Evolutionary conservation across 2,888 invertebrate genomes (phyloP), one percentile per base, ranked within the genome.

Genomic region (Ectemnius continuus): DNA sequence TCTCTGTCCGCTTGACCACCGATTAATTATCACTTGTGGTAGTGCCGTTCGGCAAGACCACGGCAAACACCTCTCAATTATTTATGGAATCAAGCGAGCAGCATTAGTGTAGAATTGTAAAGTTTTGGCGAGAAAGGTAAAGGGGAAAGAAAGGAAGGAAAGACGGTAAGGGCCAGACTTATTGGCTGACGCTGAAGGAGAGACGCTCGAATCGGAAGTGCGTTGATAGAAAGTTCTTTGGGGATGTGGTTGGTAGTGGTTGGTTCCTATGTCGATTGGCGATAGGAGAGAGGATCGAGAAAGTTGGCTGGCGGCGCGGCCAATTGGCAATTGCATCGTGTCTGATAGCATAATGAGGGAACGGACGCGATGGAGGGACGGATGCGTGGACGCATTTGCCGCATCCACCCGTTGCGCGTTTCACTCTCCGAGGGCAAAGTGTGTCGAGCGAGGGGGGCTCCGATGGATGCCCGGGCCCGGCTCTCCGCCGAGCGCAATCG

Each of bases 271-370:
- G 36, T 36, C 8, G 36, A 18, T 16, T 60, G 72, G 67, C 68
- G 56, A 56, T 52, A 70, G 70, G 69, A 61, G 61, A 60, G 46
- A 26, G 26, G 63, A 73, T 57, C 66, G 80, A 74, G 82, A 82
- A 82, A 80, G 82, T 82, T 82, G 70, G 70, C 65, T 73, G 63
- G 61, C 70, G 82, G 68, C 76, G 65, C 71, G 73, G 75, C 77
- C 84, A 87, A 87, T 87, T 86, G 86, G 79, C 85, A 86, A 87
- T 87, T 85, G 85, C 84, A 81, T 75, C 84, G 86, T 36, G 36
- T 87, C 86, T 86, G 87, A 87, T 86, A 86, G 80, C 81, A 84
- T 85, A 87, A 86, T 87, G 85, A 84, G 81, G 61, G 75, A 83
- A 80, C 65, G 73, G 68, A 69, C 61, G 81, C 75, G 84, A 80